Percentiles rank a stretch among this genome's conserved stretches.
phyloP scores from a whole-genome alignment of 2,113 vertebrate genomes.

The Meriones unguiculatus region DNA sequence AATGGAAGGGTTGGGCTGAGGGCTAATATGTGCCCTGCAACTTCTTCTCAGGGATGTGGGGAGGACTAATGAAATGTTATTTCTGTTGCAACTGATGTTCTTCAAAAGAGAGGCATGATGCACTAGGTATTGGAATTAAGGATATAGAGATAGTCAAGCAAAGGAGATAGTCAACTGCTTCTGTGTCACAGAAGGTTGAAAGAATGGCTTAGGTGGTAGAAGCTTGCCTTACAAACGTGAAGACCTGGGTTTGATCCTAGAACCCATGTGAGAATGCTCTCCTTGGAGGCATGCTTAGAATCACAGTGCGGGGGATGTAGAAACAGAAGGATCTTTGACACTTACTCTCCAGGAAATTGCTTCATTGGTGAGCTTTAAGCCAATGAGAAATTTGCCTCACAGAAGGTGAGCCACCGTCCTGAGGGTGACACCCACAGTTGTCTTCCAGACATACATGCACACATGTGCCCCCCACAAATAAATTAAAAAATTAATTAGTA shows the following conservation, averaged over 20 bases:
- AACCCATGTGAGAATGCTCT: not conserved
- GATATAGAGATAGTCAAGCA: constrained; percentile 61
- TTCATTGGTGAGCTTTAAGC: not conserved
- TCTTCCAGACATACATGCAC: not conserved
- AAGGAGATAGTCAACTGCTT: constrained; percentile 52
- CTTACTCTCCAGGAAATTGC: not conserved
- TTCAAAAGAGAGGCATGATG: constrained; percentile 67
- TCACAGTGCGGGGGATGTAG: not conserved
- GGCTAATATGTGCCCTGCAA: not conserved
- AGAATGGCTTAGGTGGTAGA: not conserved
- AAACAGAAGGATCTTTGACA: not conserved
- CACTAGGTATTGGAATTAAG: constrained; percentile 54
- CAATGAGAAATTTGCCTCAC: not conserved
- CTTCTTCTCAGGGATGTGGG: not conserved
- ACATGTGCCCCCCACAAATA: not conserved
- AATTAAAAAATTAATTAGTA: not conserved
- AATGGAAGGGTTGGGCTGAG: constrained; percentile 13
- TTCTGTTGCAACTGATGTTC: constrained; percentile 57
- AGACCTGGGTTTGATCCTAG: no score
- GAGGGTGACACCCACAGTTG: not conserved
- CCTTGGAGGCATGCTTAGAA: not conserved
- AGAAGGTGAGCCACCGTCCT: not conserved
- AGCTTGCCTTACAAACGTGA: not conserved
- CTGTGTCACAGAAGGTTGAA: not conserved
- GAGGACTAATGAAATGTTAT: constrained; percentile 56